Evolutionary conservation across 2,113 vertebrate species (phyloP).

Genomic region (Trogon surrucura): DNA sequence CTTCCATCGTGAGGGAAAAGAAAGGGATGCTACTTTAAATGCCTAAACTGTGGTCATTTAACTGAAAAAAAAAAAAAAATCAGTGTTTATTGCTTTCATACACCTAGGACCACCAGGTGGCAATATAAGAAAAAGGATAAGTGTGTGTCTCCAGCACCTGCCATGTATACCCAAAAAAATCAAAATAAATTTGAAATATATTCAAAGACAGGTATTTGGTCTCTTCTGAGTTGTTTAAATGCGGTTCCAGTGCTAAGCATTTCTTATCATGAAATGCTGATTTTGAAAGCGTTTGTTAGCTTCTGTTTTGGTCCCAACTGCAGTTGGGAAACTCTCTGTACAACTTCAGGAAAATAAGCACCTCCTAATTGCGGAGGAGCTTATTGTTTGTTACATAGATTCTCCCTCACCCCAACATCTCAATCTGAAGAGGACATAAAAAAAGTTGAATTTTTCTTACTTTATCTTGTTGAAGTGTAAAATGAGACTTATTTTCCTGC

Average conservation of each 20-base stretch:
- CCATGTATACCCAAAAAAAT: neutral
- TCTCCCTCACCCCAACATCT: neutral
- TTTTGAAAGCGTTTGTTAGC: neutral
- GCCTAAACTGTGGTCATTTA: neutral
- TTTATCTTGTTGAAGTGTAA: neutral
- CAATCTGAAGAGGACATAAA: neutral
- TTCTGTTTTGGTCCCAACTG: neutral
- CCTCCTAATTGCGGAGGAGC: neutral
- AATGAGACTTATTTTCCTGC: neutral
- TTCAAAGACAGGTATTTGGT: neutral
- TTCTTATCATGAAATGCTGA: neutral
- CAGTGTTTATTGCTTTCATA: neutral
- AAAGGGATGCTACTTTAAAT: neutral
- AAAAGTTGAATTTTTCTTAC: neutral
- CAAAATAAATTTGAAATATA: neutral
- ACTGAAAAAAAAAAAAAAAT: neutral
- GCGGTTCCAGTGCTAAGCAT: neutral
- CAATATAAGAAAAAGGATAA: slow-evolving; percentile 56
- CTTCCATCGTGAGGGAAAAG: neutral
- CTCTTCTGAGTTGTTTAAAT: neutral
- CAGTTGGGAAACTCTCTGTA: neutral
- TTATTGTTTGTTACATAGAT: neutral
- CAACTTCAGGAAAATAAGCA: neutral
- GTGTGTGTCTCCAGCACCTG: neutral
- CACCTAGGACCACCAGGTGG: slow-evolving; percentile 52